phyloP scores from a whole-genome alignment of 2,888 invertebrate species.

The Hirtodrosophila duncani region DNA sequence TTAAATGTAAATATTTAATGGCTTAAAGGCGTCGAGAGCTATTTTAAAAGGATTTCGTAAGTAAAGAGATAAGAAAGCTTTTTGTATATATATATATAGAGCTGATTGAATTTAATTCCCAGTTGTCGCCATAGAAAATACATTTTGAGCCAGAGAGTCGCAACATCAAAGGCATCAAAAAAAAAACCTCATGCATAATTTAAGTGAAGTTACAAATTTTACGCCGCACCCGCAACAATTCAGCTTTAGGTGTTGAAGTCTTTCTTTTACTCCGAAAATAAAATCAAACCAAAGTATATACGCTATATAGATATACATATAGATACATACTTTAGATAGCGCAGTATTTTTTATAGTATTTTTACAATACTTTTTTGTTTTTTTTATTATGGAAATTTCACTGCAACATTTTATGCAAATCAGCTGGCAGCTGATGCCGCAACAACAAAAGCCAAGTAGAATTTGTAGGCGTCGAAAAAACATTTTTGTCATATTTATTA shows the following conservation, averaged over 20 bases:
- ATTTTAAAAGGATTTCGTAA: too few species aligned
- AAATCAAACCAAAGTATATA: too few species aligned
- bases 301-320: too few species aligned
- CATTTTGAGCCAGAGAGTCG: conserved; percentile 18
- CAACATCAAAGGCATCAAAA: background rate
- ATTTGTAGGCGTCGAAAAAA: background rate
- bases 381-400: conserved; percentile 46
- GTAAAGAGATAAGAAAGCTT: too few species aligned
- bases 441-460: conserved; percentile 9
- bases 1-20: too few species aligned
- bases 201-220: conserved; percentile 50
- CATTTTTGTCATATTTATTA: conserved; percentile 54
- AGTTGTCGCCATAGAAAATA: conserved; percentile 31
- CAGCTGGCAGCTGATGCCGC: conserved; percentile 52
- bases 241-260: background rate
- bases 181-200: conserved; percentile 56
- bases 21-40: too few species aligned
- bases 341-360: conserved; percentile 35
- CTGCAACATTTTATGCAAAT: conserved; percentile 65
- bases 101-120: conserved; percentile 40
- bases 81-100: too few species aligned
- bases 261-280: conserved; percentile 24
- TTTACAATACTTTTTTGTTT: conserved; percentile 62
- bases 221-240: conserved; percentile 6
- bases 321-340: conserved; percentile 25